Base-by-base conservation (phyloP, 2,797 vertebrate species). In the Kryptopterus vitreolus region DNA sequence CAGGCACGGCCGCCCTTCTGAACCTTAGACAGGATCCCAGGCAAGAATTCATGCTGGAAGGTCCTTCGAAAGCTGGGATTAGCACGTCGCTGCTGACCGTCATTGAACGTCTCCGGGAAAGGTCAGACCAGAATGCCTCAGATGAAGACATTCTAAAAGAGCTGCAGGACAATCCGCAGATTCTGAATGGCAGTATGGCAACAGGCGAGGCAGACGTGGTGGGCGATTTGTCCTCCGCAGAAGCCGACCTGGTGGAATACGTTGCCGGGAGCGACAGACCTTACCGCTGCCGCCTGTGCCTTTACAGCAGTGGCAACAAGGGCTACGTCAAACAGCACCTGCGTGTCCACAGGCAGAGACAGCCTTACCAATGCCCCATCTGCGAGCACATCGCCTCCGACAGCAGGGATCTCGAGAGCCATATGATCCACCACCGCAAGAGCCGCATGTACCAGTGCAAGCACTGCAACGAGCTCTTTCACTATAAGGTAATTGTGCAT, bases 351-450 rank as follows among this genome's bases (percentile, higher is more conserved):
- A 93, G 95, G 24, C 97, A 97, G 88, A 92, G 95, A 65, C 95
- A 95, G 89, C 97, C 97, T 0, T 98, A 99, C 82, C 96, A 99
- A 92, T 99, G 98, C 86, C 98, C 98, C 4, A 98, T 99, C 90
- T 99, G 98, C 48, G 96, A 99, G 82, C 96, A 98, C 89, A 93
- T 97, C 11, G 96, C 98, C 0, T 85, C 90, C 0, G 92, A 97
- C 87, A 99, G 97, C 81, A 94, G 94, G 76, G 96, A 96, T 87
- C 89, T 99, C 81, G 96, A 99, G 89, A 94, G 88, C 83, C 97
- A 99, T 87, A 99, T 98, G 96, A 96, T 98, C 89, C 93, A 96
- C 92, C 98, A 99, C 91, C 98, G 97, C 91, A 98, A 97, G 88
- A 93, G 92, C 46, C 94, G 96, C 86, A 94, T 92, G 90, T 96